Evolutionary conservation across 2,888 invertebrate genomes (phyloP), one percentile per base, ranked within the genome.

Genomic region (Synergus umbraculus): DNA sequence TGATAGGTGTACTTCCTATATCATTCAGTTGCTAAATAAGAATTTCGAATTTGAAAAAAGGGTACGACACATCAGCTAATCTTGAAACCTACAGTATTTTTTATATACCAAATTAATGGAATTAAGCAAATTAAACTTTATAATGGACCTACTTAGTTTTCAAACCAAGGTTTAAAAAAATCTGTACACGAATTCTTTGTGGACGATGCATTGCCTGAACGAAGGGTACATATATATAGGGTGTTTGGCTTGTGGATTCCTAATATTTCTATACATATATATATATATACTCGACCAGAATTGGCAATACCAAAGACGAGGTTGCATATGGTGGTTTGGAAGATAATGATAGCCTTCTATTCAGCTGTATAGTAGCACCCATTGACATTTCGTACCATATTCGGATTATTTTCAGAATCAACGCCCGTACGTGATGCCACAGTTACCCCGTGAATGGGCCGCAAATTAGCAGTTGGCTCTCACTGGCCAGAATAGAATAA

Each of bases 281-380:
- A 9, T n/a, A 54, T 8, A 43, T n/a, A n/a, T 60, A 66, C 80
- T 67, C 78, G 67, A 22, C 22, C 77, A 76, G 76, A 78, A 81
- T 76, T 81, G 82, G 60, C 83, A 80, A 84, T 83, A 78, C 78
- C 76, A 84, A 84, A 84, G 82, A 82, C 84, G 79, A 79, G 79
- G 58, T 81, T 82, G 80, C 84, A 82, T 85, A 81, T 83, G 85
- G 81, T 83, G 81, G 84, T 84, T 83, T 83, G 78, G 79, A 80
- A 78, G 81, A 83, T 83, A 83, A 83, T 82, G 84, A 84, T 79
- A 81, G 82, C 83, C 80, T 78, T 80, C 78, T 54, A 54, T 54
- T 54, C n/a, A 78, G 63, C 78, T 82, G 79, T 81, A 76, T 29
- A 29, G 29, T 54, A n/a, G 81, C 80, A 79, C 81, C 81, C 83